Base-by-base conservation (phyloP, 2,888 invertebrate genomes). In the Hypsopygia costalis region DNA sequence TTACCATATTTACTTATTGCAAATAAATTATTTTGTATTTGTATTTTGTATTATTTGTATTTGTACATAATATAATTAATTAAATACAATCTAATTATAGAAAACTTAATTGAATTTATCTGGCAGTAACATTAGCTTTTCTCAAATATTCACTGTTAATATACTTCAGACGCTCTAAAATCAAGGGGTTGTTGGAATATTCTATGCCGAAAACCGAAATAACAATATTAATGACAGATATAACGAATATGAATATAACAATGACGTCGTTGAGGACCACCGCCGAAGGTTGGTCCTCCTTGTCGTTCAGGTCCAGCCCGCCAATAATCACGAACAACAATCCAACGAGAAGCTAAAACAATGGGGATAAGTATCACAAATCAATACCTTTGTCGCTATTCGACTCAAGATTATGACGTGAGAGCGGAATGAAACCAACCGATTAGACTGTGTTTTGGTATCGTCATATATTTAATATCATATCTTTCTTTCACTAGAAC, bases 191-290 rank as follows among this genome's bases (percentile, higher is more conserved):
- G 58, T 91, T 93, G 6, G 94, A 93, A 69, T 93, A 93, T 66
- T 95, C 94, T 53, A 96, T 93, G 36, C 95, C 96, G 66, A 97
- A 96, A 29, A 94, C 94, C 32, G 96, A 95, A 65, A 94, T 95
- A 34, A 96, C 90, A 46, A 97, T 93, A 72, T 97, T 97, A 34
- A 93, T 88, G 36, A 95, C 90, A 9, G 95, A 94, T 74, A 97
- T 95, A 36, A 95, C 72, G 81, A 96, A 96, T 63, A 96, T 91
- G 52, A 94, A 92, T 64, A 95, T 91, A 46, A 96, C 91, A 57
- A 95, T 95, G 55, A 94, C 67, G 76, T 96, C 95, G 81, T 96
- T 96, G 53, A 96, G 86, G 51, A 95, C 89, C 52, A 93, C 80
- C n/a, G 96, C 95, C 16, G 93, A 91, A 31, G 91, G 91, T 71